Conservation (phyloP, 2,797 vertebrate species). For the Myotis pilosus region DNA sequence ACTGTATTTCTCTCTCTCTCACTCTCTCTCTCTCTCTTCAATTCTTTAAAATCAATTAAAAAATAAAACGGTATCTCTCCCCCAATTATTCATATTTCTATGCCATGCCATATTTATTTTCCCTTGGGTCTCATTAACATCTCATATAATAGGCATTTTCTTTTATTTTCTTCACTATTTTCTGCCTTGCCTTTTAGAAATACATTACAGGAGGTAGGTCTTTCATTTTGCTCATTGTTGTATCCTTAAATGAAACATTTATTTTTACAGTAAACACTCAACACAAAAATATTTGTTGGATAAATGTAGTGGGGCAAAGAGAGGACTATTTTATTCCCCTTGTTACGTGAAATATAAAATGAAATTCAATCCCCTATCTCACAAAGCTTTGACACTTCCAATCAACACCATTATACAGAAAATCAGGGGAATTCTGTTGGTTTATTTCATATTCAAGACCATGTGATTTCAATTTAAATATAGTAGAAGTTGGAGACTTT, state of each 20-base stretch:
- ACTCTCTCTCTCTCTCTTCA: not conserved
- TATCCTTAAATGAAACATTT: not conserved
- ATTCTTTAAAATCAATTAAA: not conserved
- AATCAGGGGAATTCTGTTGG: not conserved
- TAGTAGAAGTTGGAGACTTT: not conserved
- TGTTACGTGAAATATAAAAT: not conserved
- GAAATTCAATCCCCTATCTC: not conserved
- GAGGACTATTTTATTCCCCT: not conserved
- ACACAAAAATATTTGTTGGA: not conserved
- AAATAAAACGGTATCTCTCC: not conserved
- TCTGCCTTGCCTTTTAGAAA: not conserved
- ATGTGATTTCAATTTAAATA: not conserved
- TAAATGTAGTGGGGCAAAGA: not conserved
- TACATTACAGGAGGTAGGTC: not conserved
- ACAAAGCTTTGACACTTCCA: not conserved
- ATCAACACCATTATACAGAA: not conserved
- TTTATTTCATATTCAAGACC: not conserved
- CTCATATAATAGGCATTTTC: not conserved
- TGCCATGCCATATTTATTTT: not conserved
- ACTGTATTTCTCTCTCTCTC: not conserved
- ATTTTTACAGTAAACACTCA: not conserved
- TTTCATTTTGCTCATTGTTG: not conserved
- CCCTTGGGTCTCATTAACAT: not conserved
- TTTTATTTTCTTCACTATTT: not conserved
- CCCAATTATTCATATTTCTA: not conserved